These are phyloP conservation scores for Ptychadena robeensis DNA, from an alignment of 2,797 vertebrate genomes.

Conservation along the genomic window DNA sequence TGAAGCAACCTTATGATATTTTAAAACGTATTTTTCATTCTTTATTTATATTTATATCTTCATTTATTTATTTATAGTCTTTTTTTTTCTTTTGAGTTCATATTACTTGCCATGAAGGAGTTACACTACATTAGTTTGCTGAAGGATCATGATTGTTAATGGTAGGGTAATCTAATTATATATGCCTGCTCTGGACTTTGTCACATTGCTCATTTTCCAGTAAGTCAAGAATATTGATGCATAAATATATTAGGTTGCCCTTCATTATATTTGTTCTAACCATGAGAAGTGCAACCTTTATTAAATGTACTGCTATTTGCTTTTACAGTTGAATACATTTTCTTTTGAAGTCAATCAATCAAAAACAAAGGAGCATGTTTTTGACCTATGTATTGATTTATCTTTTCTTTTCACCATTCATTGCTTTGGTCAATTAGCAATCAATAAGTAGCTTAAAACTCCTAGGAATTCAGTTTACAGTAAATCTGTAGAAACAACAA, in stretches of 20 bases:
- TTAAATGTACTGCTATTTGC: background rate
- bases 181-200: slow-evolving; percentile 7
- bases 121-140: background rate
- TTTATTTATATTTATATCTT: no score
- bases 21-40: no score
- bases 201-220: background rate
- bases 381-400: no score
- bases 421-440: background rate
- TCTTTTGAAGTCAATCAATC: background rate
- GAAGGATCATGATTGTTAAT: background rate
- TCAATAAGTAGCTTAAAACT: background rate
- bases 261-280: background rate
- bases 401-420: no score
- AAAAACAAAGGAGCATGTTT: background rate
- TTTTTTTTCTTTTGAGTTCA: background rate
- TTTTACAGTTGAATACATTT: background rate
- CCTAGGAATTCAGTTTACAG: no score
- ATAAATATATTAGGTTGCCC: background rate
- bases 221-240: background rate
- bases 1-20: no score
- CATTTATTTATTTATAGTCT: no score
- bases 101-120: background rate
- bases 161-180: background rate
- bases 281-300: background rate
- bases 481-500: no score